Conservation (phyloP, 2,113 vertebrate species). For the Alligator mississippiensis region DNA sequence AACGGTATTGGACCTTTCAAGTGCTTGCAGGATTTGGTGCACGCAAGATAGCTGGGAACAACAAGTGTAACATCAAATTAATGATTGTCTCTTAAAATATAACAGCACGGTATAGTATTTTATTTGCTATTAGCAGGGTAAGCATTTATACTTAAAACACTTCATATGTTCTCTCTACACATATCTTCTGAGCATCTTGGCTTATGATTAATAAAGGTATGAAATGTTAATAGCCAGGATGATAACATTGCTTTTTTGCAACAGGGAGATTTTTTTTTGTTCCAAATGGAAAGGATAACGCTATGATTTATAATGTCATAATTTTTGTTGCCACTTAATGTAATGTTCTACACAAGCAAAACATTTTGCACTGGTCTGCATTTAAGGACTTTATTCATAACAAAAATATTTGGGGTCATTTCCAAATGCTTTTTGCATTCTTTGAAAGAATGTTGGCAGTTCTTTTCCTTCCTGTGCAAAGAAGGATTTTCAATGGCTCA, state of each 20-base stretch:
- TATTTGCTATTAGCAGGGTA: neutral
- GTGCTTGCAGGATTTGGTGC: neutral
- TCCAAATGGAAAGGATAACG: neutral
- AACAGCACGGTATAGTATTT: neutral
- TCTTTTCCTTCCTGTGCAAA: neutral
- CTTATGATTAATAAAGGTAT: neutral
- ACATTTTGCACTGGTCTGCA: neutral
- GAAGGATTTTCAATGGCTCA: neutral
- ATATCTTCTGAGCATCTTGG: neutral
- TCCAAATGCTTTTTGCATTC: neutral
- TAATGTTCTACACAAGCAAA: neutral
- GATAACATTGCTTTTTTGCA: conserved; percentile 4
- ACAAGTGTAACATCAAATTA: neutral
- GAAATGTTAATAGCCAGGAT: neutral
- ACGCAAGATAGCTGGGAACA: neutral
- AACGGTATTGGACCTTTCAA: neutral
- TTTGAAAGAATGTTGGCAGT: neutral
- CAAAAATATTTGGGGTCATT: neutral
- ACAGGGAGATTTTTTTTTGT: neutral
- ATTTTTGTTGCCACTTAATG: conserved; percentile 1
- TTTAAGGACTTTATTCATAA: neutral
- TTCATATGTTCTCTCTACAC: neutral
- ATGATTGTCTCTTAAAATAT: neutral
- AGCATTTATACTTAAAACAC: neutral
- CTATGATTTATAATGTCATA: neutral